Percentiles rank a stretch among this genome's conserved stretches.
phyloP scores from a whole-genome alignment of 1,140 invertebrate genomes.

The Saccostrea cuccullata region DNA sequence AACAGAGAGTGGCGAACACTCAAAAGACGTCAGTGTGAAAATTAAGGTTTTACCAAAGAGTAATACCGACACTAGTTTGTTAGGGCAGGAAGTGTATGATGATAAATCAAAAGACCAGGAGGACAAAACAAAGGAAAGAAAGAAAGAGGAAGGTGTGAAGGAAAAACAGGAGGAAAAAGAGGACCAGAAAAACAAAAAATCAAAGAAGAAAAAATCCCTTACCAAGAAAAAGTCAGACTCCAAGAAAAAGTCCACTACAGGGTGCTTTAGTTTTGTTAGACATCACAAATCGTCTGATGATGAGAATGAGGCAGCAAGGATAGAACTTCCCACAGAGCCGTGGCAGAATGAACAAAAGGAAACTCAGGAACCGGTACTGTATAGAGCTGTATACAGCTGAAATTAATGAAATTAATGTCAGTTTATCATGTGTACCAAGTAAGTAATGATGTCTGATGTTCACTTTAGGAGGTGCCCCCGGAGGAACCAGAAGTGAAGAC shows the following conservation, averaged over 20 bases:
- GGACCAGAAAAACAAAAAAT: constrained; percentile 42
- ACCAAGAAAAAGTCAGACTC: constrained; percentile 1
- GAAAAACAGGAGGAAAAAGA: constrained; percentile 34
- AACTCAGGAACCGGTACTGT: constrained; percentile 7
- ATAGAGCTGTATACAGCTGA: neutral
- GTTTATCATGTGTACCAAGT: neutral
- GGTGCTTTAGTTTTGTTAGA: constrained; percentile 18
- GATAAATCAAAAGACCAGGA: constrained; percentile 32
- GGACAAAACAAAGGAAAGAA: neutral
- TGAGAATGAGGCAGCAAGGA: constrained; percentile 21
- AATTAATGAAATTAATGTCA: neutral
- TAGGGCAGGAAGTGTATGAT: constrained; percentile 7
- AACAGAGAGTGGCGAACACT: constrained; percentile 37
- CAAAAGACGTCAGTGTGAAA: neutral
- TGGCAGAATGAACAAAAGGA: neutral
- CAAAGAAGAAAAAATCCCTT: constrained; percentile 13
- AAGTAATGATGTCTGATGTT: neutral
- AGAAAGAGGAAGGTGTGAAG: constrained; percentile 28
- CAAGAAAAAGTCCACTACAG: constrained; percentile 13
- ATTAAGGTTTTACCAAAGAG: constrained; percentile 29
- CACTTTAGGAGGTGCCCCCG: neutral
- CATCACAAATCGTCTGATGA: constrained; percentile 1
- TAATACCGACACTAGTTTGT: constrained; percentile 13
- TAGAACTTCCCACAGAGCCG: constrained; percentile 29
- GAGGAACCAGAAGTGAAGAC: neutral